Evolutionary conservation across 2,113 vertebrate genomes (phyloP).

Genomic region (Pyrgilauda ruficollis): DNA sequence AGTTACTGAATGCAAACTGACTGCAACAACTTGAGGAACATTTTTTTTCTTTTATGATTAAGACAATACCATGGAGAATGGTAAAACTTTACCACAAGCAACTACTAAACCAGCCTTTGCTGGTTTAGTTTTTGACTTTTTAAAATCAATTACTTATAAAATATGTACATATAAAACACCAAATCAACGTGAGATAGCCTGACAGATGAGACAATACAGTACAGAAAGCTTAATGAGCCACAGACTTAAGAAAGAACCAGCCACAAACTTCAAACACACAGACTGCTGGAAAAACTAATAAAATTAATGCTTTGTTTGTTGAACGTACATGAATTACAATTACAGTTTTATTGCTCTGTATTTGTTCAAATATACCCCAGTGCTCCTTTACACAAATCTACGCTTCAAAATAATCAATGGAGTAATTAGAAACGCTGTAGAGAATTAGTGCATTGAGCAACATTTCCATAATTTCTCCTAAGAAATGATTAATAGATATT

Average conservation of each 20-base stretch:
- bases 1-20: not conserved
- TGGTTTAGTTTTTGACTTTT: not conserved
- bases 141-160: not conserved
- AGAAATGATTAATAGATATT: not conserved
- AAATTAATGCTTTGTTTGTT: conserved; percentile 15
- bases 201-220: not conserved
- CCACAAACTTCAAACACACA: not conserved
- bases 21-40: not conserved
- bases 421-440: not conserved
- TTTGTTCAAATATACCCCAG: conserved; percentile 12
- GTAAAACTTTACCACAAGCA: not conserved
- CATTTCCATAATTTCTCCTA: not conserved
- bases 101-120: not conserved
- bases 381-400: not conserved
- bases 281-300: not conserved
- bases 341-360: not conserved
- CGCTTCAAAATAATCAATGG: not conserved
- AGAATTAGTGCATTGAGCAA: not conserved
- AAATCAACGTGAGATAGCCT: not conserved
- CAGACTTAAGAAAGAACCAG: not conserved
- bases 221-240: not conserved
- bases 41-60: not conserved
- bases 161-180: not conserved
- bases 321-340: not conserved
- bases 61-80: not conserved